Conservation (phyloP, 2,888 invertebrate species). For the Ligdia adustata region DNA sequence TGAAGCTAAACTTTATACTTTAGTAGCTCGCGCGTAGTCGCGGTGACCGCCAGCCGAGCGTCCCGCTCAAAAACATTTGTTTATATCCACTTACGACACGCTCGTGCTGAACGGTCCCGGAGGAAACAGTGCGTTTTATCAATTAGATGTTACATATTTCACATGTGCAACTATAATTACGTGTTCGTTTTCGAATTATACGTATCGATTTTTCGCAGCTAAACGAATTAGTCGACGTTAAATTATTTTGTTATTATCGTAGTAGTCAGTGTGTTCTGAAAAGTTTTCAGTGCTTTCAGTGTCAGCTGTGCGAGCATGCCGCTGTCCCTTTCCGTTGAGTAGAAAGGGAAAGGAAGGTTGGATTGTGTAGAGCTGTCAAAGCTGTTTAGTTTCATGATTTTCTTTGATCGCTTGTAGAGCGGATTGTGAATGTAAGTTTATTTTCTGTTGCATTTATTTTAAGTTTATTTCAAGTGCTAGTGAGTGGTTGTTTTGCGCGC, state of each 20-base stretch:
- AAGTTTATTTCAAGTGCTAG: constrained; percentile 17
- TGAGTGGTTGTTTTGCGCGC: constrained; percentile 35
- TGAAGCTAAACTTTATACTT: too few relatives aligned
- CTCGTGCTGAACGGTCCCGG: constrained; percentile 52
- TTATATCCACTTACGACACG: constrained; percentile 67
- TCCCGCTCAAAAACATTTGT: constrained; percentile 58
- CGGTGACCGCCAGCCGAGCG: constrained; percentile 62
- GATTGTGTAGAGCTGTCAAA: constrained; percentile 62
- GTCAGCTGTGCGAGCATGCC: constrained; percentile 67
- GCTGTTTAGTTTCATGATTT: constrained; percentile 76
- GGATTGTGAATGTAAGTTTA: constrained; percentile 70
- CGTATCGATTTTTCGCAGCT: constrained; percentile 51
- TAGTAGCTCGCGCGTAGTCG: constrained; percentile 73
- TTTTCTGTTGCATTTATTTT: constrained; percentile 26
- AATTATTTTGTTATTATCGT: constrained; percentile 50
- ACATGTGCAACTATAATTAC: constrained; percentile 45
- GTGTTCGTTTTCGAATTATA: constrained; percentile 41
- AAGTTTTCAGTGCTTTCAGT: constrained; percentile 80
- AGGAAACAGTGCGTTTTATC: constrained; percentile 54
- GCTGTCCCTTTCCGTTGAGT: constrained; percentile 65
- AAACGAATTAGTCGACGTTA: constrained; percentile 48
- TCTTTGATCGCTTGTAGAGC: constrained; percentile 65
- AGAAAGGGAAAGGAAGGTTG: constrained; percentile 75
- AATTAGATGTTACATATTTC: constrained; percentile 43
- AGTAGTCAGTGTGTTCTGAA: constrained; percentile 62